A percentile compares a stretch with the other conserved stretches of the same genome.
Conservation (phyloP, 2,888 invertebrate genomes). For the Trileptium ribeirensis region DNA sequence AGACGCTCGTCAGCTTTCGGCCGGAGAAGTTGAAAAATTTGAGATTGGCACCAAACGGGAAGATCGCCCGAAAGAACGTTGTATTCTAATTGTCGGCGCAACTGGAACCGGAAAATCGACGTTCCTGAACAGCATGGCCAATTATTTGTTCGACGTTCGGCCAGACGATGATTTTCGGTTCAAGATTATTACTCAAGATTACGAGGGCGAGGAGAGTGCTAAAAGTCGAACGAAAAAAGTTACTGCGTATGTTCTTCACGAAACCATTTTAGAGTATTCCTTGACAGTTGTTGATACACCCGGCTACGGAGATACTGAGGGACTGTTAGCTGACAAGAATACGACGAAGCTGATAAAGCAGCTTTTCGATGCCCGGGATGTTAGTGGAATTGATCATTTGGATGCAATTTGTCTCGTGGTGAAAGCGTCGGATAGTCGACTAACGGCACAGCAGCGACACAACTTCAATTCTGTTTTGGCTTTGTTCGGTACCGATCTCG, state of each 20-base stretch:
- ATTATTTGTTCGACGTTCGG: slow-evolving; percentile 27
- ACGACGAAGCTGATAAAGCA: not conserved
- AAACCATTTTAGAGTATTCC: slow-evolving; percentile 25
- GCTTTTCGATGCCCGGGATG: not conserved
- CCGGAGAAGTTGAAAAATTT: too few relatives aligned
- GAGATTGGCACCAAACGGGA: too few relatives aligned
- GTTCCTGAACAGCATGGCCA: slow-evolving; percentile 31
- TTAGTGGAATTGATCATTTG: slow-evolving; percentile 26
- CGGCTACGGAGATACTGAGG: slow-evolving; percentile 31
- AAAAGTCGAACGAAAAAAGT: slow-evolving; percentile 31
- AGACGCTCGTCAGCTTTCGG: too few relatives aligned
- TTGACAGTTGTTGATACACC: slow-evolving; percentile 30
- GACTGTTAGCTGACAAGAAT: slow-evolving; percentile 21
- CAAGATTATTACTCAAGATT: slow-evolving; percentile 25
- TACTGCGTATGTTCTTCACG: slow-evolving; percentile 30
- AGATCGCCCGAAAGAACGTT: too few relatives aligned
- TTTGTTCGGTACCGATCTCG: slow-evolving; percentile 39
- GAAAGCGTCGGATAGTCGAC: slow-evolving; percentile 31
- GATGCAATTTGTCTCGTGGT: slow-evolving; percentile 38
- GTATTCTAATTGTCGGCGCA: too few relatives aligned
- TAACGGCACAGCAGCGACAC: slow-evolving; percentile 35
- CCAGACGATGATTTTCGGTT: slow-evolving; percentile 27
- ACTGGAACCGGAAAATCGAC: slow-evolving; percentile 33
- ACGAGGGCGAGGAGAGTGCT: slow-evolving; percentile 28
- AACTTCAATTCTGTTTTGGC: slow-evolving; percentile 35